phyloP scores from a whole-genome alignment of 2,888 invertebrate genomes.

The Tricholauxania praeusta region DNA sequence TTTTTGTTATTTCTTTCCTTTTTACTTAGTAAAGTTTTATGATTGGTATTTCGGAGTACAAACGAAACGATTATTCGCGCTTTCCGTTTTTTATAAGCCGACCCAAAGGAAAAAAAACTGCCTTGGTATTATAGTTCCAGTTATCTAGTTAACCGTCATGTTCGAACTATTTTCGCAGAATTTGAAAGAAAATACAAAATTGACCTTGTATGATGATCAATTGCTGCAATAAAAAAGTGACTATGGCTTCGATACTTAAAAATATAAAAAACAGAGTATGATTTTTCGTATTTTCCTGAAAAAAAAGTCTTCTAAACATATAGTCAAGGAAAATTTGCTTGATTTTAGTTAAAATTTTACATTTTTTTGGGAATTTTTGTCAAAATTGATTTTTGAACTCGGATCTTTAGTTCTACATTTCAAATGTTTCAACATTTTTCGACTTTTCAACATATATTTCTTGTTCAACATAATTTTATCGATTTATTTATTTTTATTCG shows the following conservation, averaged over 20 bases:
- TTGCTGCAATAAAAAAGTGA: constrained; percentile 51
- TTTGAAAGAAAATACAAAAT: constrained; percentile 48
- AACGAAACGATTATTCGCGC: constrained; percentile 45
- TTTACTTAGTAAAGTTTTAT: background rate
- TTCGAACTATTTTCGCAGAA: constrained; percentile 51
- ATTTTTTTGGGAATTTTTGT: too few species aligned
- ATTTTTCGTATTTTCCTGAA: too few species aligned
- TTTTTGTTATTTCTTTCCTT: background rate
- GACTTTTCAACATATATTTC: too few species aligned
- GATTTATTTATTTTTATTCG: too few species aligned
- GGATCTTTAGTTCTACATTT: too few species aligned
- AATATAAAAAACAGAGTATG: constrained; percentile 23
- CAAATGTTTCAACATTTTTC: too few species aligned
- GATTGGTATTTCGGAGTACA: background rate
- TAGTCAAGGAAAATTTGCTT: too few species aligned
- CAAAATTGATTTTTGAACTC: too few species aligned
- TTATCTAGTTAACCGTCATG: constrained; percentile 53
- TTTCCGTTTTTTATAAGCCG: constrained; percentile 39
- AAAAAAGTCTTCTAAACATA: too few species aligned
- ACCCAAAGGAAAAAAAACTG: constrained; percentile 53
- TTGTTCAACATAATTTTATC: too few species aligned
- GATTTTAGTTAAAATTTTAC: too few species aligned
- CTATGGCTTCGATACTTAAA: constrained; percentile 47
- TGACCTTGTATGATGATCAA: constrained; percentile 35
- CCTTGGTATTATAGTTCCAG: constrained; percentile 63